Evolutionary conservation across 2,888 invertebrate genomes (phyloP).

Genomic region (Deilephila porcellus): DNA sequence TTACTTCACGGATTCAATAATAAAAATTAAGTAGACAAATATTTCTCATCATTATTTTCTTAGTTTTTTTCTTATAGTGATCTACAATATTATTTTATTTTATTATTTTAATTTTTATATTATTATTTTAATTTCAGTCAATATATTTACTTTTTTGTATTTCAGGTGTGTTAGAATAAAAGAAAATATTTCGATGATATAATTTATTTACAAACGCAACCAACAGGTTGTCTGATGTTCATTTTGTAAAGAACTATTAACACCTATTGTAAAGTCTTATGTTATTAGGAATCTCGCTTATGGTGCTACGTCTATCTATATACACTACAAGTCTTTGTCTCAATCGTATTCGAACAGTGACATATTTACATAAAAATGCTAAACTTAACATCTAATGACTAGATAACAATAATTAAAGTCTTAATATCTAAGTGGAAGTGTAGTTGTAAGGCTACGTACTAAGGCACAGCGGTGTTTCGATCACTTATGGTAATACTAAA

Average conservation of each 20-base stretch:
- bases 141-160: too few relatives aligned
- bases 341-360: conserved; percentile 43
- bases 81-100: neutral
- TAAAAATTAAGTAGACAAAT: too few relatives aligned
- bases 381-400: conserved; percentile 75
- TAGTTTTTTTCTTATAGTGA: neutral
- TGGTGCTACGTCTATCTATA: conserved; percentile 70
- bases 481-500: conserved; percentile 75
- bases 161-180: neutral
- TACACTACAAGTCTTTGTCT: conserved; percentile 80
- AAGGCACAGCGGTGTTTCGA: conserved; percentile 79
- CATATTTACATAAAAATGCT: conserved; percentile 42
- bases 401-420: conserved; percentile 74
- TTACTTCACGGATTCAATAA: too few relatives aligned
- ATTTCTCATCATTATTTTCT: neutral
- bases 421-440: conserved; percentile 66
- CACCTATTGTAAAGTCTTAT: conserved; percentile 52
- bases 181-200: conserved; percentile 3
- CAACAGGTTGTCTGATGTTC: conserved; percentile 46
- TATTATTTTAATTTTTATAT: too few relatives aligned
- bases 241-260: conserved; percentile 27
- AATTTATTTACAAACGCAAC: conserved; percentile 53
- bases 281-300: conserved; percentile 83
- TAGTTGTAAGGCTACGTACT: conserved; percentile 63
- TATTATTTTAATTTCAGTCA: neutral